Evolutionary conservation across 2,113 vertebrate species (phyloP).

Genomic region (Oryzias javanicus): DNA sequence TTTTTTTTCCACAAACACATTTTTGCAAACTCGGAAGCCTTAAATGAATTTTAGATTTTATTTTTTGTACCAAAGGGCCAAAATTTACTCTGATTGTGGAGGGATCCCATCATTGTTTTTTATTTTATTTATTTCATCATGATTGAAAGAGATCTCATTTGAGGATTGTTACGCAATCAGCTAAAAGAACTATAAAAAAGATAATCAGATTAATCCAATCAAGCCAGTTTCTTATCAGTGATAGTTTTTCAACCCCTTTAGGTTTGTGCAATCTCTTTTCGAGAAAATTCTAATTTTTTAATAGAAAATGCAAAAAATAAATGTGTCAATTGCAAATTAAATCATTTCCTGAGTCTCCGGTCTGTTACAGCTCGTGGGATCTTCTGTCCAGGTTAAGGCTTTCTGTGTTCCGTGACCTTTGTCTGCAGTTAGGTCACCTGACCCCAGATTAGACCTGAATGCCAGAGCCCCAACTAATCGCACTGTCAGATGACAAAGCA

Average conservation of each 20-base stretch:
- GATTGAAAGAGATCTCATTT: background rate
- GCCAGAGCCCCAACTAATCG: conserved; percentile 18
- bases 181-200: conserved; percentile 8
- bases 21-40: too few relatives aligned
- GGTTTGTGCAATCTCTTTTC: conserved; percentile 3
- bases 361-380: background rate
- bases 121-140: conserved; percentile 7
- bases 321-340: too few relatives aligned
- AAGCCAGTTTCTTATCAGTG: background rate
- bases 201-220: conserved; percentile 39
- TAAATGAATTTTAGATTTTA: background rate
- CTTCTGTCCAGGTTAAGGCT: background rate
- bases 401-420: conserved; percentile 19
- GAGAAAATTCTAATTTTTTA: background rate
- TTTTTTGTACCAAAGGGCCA: background rate
- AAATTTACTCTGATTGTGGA: background rate
- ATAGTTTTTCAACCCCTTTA: background rate
- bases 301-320: background rate
- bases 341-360: background rate
- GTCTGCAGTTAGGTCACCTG: conserved; percentile 29
- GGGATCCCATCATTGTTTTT: background rate
- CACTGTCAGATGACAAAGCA: conserved; percentile 29
- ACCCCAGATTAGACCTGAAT: conserved; percentile 31
- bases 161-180: conserved; percentile 23
- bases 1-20: too few relatives aligned